Evolutionary conservation across 2,888 invertebrate species (phyloP), one percentile per base, ranked within the genome.

Genomic region (Thera britannica): DNA sequence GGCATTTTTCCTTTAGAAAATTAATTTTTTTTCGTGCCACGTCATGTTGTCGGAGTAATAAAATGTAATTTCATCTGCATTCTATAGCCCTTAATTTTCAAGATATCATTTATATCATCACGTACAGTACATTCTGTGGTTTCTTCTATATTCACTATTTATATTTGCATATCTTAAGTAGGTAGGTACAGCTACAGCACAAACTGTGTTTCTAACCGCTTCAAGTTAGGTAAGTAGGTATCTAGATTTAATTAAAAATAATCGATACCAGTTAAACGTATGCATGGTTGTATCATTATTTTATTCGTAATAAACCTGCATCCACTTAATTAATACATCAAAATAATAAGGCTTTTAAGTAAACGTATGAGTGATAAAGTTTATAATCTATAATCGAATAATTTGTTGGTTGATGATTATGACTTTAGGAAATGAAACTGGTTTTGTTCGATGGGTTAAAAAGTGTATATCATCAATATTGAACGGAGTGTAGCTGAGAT

Each of bases 371-470:
- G 41, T 44, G 41, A 44, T 44, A 57, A 57, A 57, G 23, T 57
- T 38, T 57, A 57, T 44, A 56, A 56, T 41, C 44, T 57, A 44
- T 58, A 46, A 46, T 46, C 23, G 35, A 58, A 11, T 58, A 58
- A 58, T 58, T 58, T 11, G 35, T 46, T 23, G 57, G 23, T 41
- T 56, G 23, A 38, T 12, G 7, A 7, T 36, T 4, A 35, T 23
- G 23, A 41, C 7, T 44, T 58, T 23, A 49, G 49, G 57, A 63
- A 57, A 56, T 48, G n/a, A 62, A 63, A 63, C 62, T 49, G 41
- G 57, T 56, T 62, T 56, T 9, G 34, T 23, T 52, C 52, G 52
- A 9, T 52, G 52, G 12, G 2, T 23, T n/a, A 6, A 51, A 41
- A 41, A 7, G 2, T 7, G 41, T 41, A 7, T 3, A 6, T 51